phyloP scores from a whole-genome alignment of 2,797 vertebrate genomes.

The Orientallactaga sibirica region DNA sequence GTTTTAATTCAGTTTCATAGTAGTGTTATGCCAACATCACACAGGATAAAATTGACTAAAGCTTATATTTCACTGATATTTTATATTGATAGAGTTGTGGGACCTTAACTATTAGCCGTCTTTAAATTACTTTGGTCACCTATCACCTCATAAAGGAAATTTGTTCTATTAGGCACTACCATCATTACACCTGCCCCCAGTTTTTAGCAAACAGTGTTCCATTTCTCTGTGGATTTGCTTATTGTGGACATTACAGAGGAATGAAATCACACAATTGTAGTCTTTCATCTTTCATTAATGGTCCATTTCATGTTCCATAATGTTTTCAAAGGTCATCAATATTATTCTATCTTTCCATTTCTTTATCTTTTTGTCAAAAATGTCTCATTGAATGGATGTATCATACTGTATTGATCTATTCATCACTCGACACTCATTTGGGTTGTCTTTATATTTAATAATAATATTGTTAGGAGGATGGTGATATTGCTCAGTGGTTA shows the following conservation, averaged over 20 bases:
- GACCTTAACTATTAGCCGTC: not conserved
- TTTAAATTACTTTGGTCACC: not conserved
- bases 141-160: not conserved
- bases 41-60: not conserved
- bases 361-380: not conserved
- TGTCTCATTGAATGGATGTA: not conserved
- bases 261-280: not conserved
- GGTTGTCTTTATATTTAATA: not conserved
- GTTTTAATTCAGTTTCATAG: slow-evolving; percentile 11
- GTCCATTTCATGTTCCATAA: not conserved
- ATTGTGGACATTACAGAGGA: not conserved
- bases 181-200: not conserved
- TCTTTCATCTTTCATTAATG: not conserved
- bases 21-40: not conserved
- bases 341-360: not conserved
- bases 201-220: not conserved
- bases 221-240: not conserved
- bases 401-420: too few species aligned
- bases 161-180: not conserved
- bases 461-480: too few species aligned
- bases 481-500: too few species aligned
- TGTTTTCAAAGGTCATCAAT: not conserved
- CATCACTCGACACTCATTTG: not conserved
- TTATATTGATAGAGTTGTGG: not conserved
- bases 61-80: not conserved